These are phyloP conservation scores for Paratrypauchen microcephalus DNA, from an alignment of 2,797 vertebrate species.

Conservation along the genomic window DNA sequence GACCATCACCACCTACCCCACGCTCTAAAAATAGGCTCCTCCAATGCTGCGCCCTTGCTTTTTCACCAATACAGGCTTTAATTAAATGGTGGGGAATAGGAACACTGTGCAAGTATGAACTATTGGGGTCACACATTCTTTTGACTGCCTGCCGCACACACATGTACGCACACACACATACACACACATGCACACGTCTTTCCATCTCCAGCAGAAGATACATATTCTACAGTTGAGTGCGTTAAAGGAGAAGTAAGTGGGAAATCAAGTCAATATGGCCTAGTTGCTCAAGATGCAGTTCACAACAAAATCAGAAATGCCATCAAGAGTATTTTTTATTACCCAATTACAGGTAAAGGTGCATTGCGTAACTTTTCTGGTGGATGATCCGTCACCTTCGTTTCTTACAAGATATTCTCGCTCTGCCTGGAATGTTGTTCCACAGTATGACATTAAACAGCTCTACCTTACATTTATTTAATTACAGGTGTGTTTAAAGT, in stretches of 20 bases:
- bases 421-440: too few species aligned
- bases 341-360: too few species aligned
- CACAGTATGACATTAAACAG: too few species aligned
- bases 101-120: slow-evolving; percentile 1
- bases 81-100: slow-evolving; percentile 11
- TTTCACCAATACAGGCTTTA: slow-evolving; percentile 34
- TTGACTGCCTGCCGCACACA: slow-evolving; percentile 18
- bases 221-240: slow-evolving; percentile 8
- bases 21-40: slow-evolving; percentile 23
- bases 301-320: not conserved
- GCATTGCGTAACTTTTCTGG: too few species aligned
- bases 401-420: too few species aligned
- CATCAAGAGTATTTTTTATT: too few species aligned
- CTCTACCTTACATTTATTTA: too few species aligned
- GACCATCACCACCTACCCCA: slow-evolving; percentile 10
- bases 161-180: slow-evolving; percentile 13
- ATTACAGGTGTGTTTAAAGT: too few species aligned
- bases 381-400: too few species aligned
- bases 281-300: not conserved
- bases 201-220: slow-evolving; percentile 11
- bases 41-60: slow-evolving; percentile 7
- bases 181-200: not conserved
- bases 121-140: slow-evolving; percentile 14
- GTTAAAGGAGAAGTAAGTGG: slow-evolving; percentile 10
- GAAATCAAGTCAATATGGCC: not conserved